Conservation (phyloP, 1,140 invertebrate genomes). For the Megalonaias nervosa region DNA sequence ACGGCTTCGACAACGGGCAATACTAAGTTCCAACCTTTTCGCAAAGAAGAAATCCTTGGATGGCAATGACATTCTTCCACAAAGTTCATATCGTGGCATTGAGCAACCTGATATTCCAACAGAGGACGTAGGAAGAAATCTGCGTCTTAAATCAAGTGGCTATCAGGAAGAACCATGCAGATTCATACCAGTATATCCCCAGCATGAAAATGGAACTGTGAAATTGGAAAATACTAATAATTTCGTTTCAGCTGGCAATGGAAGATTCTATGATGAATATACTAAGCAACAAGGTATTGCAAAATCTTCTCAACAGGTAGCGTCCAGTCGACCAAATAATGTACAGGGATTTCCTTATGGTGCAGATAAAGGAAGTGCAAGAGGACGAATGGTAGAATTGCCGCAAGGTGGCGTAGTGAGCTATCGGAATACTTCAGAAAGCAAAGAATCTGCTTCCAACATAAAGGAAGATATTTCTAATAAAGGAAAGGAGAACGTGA, state of each 20-base stretch:
- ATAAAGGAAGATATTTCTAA: conserved; percentile 2
- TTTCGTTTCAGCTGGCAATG: conserved; percentile 5
- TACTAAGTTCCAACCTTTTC: conserved; percentile 47
- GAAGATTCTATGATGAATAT: conserved; percentile 18
- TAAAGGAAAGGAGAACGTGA: not conserved
- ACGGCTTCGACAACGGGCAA: conserved; percentile 55
- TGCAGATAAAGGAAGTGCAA: not conserved
- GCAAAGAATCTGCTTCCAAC: not conserved
- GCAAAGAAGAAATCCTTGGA: conserved; percentile 19
- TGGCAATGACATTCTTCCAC: conserved; percentile 6
- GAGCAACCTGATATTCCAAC: conserved; percentile 7
- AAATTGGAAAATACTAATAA: conserved; percentile 32
- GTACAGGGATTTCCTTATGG: conserved; percentile 4
- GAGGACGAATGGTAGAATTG: not conserved
- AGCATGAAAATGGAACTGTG: conserved; percentile 22
- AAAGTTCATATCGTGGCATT: not conserved
- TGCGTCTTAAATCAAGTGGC: conserved; percentile 6
- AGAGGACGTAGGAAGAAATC: conserved; percentile 7
- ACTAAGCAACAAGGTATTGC: conserved; percentile 13
- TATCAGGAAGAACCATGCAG: conserved; percentile 1
- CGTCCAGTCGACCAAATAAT: conserved; percentile 10
- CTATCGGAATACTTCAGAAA: conserved; percentile 3
- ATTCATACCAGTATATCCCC: not conserved
- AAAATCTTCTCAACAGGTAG: conserved; percentile 21
- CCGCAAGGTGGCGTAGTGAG: not conserved